Evolutionary conservation across 2,888 invertebrate genomes (phyloP).

Genomic region (Scaeva pyrastri): DNA sequence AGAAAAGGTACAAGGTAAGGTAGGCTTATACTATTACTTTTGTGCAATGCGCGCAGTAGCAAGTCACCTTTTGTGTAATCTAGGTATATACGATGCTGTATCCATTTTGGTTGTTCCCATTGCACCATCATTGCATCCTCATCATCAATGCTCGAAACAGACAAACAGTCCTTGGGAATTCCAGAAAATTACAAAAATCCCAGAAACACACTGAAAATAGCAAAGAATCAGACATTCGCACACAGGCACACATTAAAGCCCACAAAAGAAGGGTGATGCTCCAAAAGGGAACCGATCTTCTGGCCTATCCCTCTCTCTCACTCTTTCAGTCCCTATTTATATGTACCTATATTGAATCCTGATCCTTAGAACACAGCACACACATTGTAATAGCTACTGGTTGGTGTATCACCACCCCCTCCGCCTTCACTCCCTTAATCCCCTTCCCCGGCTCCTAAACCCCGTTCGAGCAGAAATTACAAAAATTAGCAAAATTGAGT

Average conservation of each 20-base stretch:
- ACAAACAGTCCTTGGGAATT: slow-evolving; percentile 67
- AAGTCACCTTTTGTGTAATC: slow-evolving; percentile 57
- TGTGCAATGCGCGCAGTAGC: slow-evolving; percentile 39
- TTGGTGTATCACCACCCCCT: slow-evolving; percentile 46
- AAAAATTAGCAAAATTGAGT: slow-evolving; percentile 80
- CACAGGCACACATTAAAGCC: background rate
- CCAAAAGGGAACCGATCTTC: slow-evolving; percentile 56
- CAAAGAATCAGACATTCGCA: slow-evolving; percentile 58
- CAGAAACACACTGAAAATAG: slow-evolving; percentile 69
- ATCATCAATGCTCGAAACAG: slow-evolving; percentile 42
- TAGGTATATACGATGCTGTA: slow-evolving; percentile 4
- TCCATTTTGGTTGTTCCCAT: slow-evolving; percentile 57
- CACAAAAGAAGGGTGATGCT: slow-evolving; percentile 41
- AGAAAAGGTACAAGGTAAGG: background rate
- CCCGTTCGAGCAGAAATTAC: slow-evolving; percentile 59
- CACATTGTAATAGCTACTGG: slow-evolving; percentile 62
- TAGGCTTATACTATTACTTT: background rate
- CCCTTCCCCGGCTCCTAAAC: background rate
- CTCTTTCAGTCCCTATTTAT: background rate
- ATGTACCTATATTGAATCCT: slow-evolving; percentile 43
- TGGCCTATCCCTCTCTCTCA: background rate
- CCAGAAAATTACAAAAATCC: slow-evolving; percentile 75
- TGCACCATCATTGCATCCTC: slow-evolving; percentile 30
- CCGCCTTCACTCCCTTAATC: background rate
- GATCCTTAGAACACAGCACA: slow-evolving; percentile 62